Percentiles rank a stretch among this genome's conserved stretches.
Evolutionary conservation across 2,113 vertebrate species (phyloP).

Genomic region (Semicossyphus pulcher): DNA sequence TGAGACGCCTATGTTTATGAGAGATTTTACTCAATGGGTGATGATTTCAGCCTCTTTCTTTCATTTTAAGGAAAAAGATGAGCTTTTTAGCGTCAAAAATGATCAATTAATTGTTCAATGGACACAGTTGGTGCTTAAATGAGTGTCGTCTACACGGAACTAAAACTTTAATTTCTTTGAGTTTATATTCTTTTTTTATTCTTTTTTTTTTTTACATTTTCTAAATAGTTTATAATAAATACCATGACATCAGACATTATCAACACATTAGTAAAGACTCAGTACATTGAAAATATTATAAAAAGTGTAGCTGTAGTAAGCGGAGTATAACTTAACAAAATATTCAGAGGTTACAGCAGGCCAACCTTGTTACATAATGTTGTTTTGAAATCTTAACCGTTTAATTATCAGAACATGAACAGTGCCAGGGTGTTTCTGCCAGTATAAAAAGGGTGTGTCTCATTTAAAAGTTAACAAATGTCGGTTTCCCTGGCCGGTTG

Average conservation of each 20-base stretch:
- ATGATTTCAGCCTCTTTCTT: not conserved
- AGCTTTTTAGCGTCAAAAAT: not conserved
- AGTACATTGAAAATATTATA: too few species aligned
- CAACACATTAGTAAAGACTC: too few species aligned
- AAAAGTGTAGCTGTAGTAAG: too few species aligned
- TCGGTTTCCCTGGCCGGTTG: constrained; percentile 63
- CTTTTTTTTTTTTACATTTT: too few species aligned
- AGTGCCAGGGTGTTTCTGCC: not conserved
- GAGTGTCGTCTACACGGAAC: too few species aligned
- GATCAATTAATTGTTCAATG: too few species aligned
- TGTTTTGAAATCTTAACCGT: not conserved
- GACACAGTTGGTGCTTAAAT: too few species aligned
- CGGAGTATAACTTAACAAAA: too few species aligned
- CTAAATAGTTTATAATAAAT: too few species aligned
- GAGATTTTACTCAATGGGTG: not conserved
- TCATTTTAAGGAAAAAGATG: not conserved
- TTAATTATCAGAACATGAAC: not conserved
- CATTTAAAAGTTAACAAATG: constrained; percentile 1
- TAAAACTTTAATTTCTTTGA: too few species aligned
- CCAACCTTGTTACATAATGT: not conserved
- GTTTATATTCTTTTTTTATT: too few species aligned
- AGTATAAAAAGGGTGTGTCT: not conserved
- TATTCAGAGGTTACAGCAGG: not conserved
- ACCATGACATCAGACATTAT: too few species aligned
- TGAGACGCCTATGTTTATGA: not conserved